Evolutionary conservation across 1,140 invertebrate genomes (phyloP).

Genomic region (Megalonaias nervosa): DNA sequence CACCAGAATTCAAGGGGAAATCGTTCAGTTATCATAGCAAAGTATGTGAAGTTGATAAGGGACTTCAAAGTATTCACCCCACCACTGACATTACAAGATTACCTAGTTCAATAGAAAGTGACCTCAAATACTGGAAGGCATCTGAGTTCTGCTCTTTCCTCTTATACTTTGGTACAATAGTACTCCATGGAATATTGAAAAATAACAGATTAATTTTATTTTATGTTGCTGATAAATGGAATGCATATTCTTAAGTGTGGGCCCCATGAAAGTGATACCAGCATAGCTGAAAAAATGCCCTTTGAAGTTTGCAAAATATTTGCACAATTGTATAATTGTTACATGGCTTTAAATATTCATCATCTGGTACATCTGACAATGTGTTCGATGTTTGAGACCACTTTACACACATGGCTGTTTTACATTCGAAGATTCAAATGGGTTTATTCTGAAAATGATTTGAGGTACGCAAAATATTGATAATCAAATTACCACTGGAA

Average conservation of each 20-base stretch:
- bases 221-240: conserved; percentile 9
- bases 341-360: conserved; percentile 32
- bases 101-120: conserved; percentile 28
- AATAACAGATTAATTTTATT: conserved; percentile 10
- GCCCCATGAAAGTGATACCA: conserved; percentile 2
- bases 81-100: conserved; percentile 29
- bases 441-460: conserved; percentile 16
- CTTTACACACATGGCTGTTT: conserved; percentile 29
- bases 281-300: conserved; percentile 18
- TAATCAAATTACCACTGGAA: conserved; percentile 15
- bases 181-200: conserved; percentile 22
- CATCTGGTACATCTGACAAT: conserved; percentile 2
- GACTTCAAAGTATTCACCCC: conserved; percentile 8
- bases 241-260: conserved; percentile 14
- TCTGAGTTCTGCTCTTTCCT: conserved; percentile 34
- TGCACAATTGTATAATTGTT: conserved; percentile 20
- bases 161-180: conserved; percentile 22
- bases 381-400: conserved; percentile 20
- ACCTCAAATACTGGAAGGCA: conserved; percentile 41
- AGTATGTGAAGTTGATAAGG: conserved; percentile 1
- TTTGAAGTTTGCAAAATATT: conserved; percentile 16
- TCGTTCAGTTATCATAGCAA: background rate
- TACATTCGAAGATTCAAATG: conserved; percentile 28
- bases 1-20: background rate
- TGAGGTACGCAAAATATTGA: conserved; percentile 24